Evolutionary conservation across 2,888 invertebrate genomes (phyloP).

Genomic region (Agrochola circellaris): DNA sequence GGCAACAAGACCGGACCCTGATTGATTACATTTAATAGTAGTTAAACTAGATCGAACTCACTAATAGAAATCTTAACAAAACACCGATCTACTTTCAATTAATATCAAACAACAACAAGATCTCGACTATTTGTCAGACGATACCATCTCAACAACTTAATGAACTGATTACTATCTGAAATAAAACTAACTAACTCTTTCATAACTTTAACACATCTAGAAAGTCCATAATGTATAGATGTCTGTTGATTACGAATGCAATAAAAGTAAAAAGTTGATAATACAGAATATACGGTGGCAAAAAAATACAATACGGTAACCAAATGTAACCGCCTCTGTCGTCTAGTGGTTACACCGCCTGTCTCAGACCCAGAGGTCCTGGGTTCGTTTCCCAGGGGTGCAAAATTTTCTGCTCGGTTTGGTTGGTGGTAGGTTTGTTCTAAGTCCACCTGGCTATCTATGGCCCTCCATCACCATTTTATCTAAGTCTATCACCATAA

Average conservation of each 20-base stretch:
- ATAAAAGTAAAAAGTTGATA: not conserved
- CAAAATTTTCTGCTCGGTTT: no score
- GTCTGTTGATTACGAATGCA: not conserved
- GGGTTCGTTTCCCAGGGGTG: no score
- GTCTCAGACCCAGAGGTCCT: no score
- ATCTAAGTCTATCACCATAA: no score
- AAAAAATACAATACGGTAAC: no score
- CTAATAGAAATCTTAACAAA: slow-evolving; percentile 36
- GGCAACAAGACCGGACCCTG: slow-evolving; percentile 5
- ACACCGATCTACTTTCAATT: slow-evolving; percentile 38
- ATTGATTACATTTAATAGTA: slow-evolving; percentile 21
- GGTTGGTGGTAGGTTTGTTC: no score
- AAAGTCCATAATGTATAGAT: slow-evolving; percentile 17
- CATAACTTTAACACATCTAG: slow-evolving; percentile 36
- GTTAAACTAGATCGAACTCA: slow-evolving; percentile 28
- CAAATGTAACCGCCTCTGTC: no score
- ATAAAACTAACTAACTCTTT: slow-evolving; percentile 25
- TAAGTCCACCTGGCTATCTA: no score
- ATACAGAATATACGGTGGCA: no score
- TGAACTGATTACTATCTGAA: slow-evolving; percentile 79
- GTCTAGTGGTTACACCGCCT: no score
- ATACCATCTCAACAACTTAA: slow-evolving; percentile 77
- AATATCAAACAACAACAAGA: slow-evolving; percentile 31
- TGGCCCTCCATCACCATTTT: no score
- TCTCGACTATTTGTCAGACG: slow-evolving; percentile 67